Evolutionary conservation across 2,113 vertebrate genomes (phyloP).

Genomic region (Cyprinus carpio): DNA sequence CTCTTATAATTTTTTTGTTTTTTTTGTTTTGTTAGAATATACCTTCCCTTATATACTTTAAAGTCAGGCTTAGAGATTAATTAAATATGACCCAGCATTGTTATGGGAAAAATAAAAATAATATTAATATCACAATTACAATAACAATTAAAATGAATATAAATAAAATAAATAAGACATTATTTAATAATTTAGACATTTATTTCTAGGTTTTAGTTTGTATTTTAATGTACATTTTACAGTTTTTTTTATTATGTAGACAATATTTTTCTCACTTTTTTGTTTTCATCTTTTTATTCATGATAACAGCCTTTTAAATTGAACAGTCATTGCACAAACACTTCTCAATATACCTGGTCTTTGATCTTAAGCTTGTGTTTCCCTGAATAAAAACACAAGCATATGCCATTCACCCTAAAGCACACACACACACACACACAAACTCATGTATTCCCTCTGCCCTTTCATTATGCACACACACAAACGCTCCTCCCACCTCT

Average conservation of each 20-base stretch:
- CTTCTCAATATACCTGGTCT: slow-evolving; percentile 3
- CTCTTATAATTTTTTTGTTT: neutral
- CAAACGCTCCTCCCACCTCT: slow-evolving; percentile 34
- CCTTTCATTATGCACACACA: slow-evolving; percentile 55
- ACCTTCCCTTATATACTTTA: too few species aligned
- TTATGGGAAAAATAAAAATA: too few species aligned
- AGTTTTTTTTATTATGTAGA: neutral
- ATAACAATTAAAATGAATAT: too few species aligned
- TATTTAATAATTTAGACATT: too few species aligned
- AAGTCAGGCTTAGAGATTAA: too few species aligned
- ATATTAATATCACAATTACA: too few species aligned
- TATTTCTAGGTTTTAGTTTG: neutral
- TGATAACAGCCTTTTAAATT: neutral
- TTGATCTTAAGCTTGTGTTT: slow-evolving; percentile 19
- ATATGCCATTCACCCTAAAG: neutral
- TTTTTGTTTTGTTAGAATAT: neutral
- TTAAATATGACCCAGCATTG: too few species aligned
- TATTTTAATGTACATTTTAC: neutral
- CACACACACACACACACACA: slow-evolving; percentile 30
- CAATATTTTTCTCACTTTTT: neutral
- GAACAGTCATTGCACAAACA: slow-evolving; percentile 1
- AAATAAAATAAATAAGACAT: too few species aligned
- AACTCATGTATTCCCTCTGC: slow-evolving; percentile 29
- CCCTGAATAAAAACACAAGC: slow-evolving; percentile 17
- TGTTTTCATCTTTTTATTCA: neutral